These are phyloP conservation scores for Sesia apiformis DNA, from an alignment of 2,888 invertebrate genomes.

Conservation along the genomic window DNA sequence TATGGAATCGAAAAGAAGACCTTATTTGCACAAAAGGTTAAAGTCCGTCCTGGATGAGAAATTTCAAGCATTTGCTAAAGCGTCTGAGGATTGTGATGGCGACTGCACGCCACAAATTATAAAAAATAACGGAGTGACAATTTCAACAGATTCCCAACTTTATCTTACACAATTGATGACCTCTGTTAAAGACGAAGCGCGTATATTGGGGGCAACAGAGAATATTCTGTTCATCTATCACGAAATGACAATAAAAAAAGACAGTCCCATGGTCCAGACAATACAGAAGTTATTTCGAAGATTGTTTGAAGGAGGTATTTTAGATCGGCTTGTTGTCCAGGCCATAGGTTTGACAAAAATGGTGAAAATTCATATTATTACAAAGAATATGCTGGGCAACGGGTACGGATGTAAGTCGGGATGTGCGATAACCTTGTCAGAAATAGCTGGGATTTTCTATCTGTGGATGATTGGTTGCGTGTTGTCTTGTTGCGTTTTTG, in stretches of 20 bases:
- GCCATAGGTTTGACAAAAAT: conserved; percentile 37
- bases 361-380: conserved; percentile 29
- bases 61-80: conserved; percentile 28
- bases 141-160: conserved; percentile 31
- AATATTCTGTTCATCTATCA: conserved; percentile 40
- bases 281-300: conserved; percentile 25
- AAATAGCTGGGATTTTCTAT: conserved; percentile 39
- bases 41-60: conserved; percentile 25
- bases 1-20: conserved; percentile 28
- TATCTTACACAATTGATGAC: conserved; percentile 33
- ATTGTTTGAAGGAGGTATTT: conserved; percentile 50
- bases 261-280: conserved; percentile 20
- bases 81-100: conserved; percentile 26
- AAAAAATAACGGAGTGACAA: conserved; percentile 33
- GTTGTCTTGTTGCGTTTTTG: conserved; percentile 30
- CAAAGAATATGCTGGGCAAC: conserved; percentile 30
- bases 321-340: no score
- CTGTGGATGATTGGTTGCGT: conserved; percentile 38
- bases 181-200: conserved; percentile 41
- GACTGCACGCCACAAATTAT: conserved; percentile 28
- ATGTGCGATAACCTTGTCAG: conserved; percentile 37
- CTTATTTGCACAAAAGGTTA: conserved; percentile 22
- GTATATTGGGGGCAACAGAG: conserved; percentile 28
- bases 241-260: conserved; percentile 44
- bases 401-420: conserved; percentile 47